Conservation (phyloP, 2,113 vertebrate genomes). For the Gavia stellata region DNA sequence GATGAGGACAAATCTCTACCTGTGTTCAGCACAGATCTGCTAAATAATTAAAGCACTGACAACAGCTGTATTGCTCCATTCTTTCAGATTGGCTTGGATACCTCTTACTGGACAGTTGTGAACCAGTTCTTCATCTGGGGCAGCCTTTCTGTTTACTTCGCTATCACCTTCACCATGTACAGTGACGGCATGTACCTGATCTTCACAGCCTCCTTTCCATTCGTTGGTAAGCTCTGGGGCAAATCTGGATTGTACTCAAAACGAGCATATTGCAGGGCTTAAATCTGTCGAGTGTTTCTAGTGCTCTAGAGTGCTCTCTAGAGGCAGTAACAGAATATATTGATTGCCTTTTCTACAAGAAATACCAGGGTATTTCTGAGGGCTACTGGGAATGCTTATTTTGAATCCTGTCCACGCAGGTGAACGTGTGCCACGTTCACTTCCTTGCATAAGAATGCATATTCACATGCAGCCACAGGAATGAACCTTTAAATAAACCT, state of each 20-base stretch:
- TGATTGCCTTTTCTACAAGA: not conserved
- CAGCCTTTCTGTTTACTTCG: conserved; percentile 89
- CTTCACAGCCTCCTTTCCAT: conserved; percentile 85
- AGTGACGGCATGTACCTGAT: conserved; percentile 89
- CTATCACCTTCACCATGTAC: conserved; percentile 87
- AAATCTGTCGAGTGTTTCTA: not conserved
- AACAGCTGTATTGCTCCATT: not conserved
- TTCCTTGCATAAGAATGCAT: not conserved
- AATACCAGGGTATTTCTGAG: not conserved
- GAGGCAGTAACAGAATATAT: not conserved
- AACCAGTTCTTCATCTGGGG: conserved; percentile 96
- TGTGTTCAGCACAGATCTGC: not conserved
- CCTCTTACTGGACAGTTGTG: conserved; percentile 88
- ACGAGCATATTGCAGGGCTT: not conserved
- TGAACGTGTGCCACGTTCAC: accelerated
- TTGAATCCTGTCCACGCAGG: not conserved
- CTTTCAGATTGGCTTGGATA: conserved; percentile 88
- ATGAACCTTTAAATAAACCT: not conserved
- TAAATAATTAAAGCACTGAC: not conserved
- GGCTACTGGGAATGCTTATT: not conserved
- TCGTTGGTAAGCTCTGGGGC: conserved; percentile 79
- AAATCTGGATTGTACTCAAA: not conserved
- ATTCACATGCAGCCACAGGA: not conserved
- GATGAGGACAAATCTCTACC: not conserved
- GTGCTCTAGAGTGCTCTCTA: not conserved